Evolutionary conservation across 2,113 vertebrate genomes (phyloP).

Genomic region (Galbula dea): DNA sequence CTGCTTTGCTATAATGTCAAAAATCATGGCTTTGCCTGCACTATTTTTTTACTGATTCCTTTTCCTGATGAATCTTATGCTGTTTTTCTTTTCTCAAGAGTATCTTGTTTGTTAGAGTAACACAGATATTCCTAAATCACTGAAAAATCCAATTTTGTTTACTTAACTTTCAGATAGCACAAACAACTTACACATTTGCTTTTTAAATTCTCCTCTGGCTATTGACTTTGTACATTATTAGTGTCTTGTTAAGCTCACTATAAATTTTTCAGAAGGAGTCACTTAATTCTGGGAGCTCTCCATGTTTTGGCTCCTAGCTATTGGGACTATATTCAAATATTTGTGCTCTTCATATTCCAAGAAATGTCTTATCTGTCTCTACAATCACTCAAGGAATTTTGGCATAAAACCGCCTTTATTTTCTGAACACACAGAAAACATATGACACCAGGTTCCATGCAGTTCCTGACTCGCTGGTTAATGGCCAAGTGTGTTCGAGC

Average conservation of each 20-base stretch:
- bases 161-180: neutral
- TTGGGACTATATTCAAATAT: constrained; percentile 18
- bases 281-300: neutral
- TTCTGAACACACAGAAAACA: neutral
- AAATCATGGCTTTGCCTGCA: neutral
- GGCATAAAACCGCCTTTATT: neutral
- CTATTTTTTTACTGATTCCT: neutral
- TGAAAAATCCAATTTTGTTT: neutral
- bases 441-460: neutral
- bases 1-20: neutral
- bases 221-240: neutral
- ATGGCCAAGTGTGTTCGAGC: neutral
- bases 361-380: constrained; percentile 41
- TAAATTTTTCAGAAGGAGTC: constrained; percentile 4
- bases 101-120: neutral
- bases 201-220: neutral
- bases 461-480: neutral
- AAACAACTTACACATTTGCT: neutral
- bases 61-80: neutral
- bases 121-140: neutral
- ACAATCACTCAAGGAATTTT: constrained; percentile 14
- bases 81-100: neutral
- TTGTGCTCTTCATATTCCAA: constrained; percentile 11
- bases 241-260: neutral
- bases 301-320: neutral